Evolutionary conservation across 2,113 vertebrate species (phyloP).

Genomic region (Antidorcas marsupialis): DNA sequence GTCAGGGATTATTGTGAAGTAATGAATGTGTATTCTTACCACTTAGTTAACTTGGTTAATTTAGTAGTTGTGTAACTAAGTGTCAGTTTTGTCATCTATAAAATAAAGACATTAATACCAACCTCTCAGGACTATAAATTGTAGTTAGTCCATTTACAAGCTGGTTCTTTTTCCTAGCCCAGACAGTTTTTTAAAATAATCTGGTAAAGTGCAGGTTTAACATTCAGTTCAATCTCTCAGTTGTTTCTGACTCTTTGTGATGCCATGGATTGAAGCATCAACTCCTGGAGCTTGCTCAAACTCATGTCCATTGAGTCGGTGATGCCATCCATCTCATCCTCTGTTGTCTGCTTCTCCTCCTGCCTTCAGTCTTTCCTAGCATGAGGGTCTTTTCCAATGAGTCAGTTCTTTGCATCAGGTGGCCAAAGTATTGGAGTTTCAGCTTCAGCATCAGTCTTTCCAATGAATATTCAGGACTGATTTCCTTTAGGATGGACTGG

Average conservation of each 20-base stretch:
- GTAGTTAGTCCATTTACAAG: background rate
- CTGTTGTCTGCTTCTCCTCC: background rate
- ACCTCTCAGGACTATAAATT: background rate
- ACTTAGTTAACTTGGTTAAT: background rate
- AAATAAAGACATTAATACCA: conserved; percentile 32
- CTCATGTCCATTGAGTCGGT: background rate
- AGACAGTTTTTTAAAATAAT: background rate
- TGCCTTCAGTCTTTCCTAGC: background rate
- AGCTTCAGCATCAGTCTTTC: background rate
- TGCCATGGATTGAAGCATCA: background rate
- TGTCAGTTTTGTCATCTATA: conserved; percentile 32
- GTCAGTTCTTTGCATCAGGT: background rate
- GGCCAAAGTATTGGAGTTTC: background rate
- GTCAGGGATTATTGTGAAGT: background rate
- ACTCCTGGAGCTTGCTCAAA: background rate
- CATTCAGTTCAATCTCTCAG: background rate
- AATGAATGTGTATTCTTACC: background rate
- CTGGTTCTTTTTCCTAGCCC: background rate
- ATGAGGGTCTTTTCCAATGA: background rate
- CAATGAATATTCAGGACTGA: background rate
- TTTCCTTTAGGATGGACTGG: background rate
- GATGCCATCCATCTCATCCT: background rate
- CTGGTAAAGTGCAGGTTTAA: background rate
- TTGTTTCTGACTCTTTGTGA: background rate
- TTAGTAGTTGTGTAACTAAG: background rate